These are phyloP conservation scores for Halichoeres trimaculatus DNA, from an alignment of 2,113 vertebrate genomes.

Conservation along the genomic window DNA sequence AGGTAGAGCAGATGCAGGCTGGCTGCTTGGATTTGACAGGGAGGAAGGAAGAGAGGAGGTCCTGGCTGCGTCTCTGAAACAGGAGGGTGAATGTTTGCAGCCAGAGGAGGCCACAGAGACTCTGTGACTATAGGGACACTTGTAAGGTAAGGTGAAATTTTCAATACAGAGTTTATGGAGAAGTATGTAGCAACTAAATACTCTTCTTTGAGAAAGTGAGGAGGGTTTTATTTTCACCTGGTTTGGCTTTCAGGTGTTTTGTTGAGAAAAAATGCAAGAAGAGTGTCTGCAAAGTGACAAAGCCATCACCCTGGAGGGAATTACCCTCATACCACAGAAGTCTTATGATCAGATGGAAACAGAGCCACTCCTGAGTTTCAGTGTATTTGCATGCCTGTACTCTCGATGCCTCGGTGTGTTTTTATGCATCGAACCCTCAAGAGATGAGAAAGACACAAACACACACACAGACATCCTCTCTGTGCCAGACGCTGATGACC, in stretches of 20 bases:
- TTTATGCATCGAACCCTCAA: slow-evolving; percentile 42
- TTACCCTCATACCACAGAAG: slow-evolving; percentile 4
- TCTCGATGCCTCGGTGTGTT: neutral
- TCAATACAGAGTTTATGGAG: slow-evolving; percentile 9
- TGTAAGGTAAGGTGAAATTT: slow-evolving; percentile 75
- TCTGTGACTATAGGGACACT: slow-evolving; percentile 45
- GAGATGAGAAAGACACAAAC: slow-evolving; percentile 51
- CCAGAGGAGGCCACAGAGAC: slow-evolving; percentile 54
- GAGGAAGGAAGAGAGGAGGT: slow-evolving; percentile 64
- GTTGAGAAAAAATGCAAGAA: slow-evolving; percentile 7
- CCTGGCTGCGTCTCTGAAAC: slow-evolving; percentile 29
- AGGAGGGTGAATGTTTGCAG: slow-evolving; percentile 59
- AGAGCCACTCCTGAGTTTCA: slow-evolving; percentile 15
- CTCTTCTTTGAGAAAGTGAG: neutral
- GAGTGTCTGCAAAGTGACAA: slow-evolving; percentile 5
- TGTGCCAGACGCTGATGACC: slow-evolving; percentile 48
- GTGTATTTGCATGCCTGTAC: neutral
- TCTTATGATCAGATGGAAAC: slow-evolving; percentile 60
- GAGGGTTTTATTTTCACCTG: neutral
- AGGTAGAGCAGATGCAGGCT: slow-evolving; percentile 53
- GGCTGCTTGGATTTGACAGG: slow-evolving; percentile 49
- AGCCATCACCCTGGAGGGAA: slow-evolving; percentile 9
- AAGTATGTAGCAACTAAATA: neutral
- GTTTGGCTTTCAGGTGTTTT: neutral
- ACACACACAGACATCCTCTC: slow-evolving; percentile 52